Evolutionary conservation across 2,113 vertebrate genomes (phyloP), one percentile per base, ranked within the genome.

Genomic region (Ochotona curzoniae): DNA sequence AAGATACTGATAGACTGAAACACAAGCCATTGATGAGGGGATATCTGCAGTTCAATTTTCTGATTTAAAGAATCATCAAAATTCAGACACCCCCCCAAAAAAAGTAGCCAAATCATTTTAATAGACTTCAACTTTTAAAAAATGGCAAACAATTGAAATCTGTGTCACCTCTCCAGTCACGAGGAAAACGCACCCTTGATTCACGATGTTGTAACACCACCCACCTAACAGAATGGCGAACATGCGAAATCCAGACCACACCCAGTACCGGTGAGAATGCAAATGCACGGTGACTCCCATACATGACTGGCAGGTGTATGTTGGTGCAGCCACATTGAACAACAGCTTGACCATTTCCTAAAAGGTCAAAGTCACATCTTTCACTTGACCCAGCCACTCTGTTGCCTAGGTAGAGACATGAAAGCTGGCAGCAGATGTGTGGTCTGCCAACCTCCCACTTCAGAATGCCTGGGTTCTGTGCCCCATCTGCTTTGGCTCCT

Each of bases 91-190:
- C 60, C 17, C 38, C 38, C 49, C 61, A 69, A 14, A 26, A 69
- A 57, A 64, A 38, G 25, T 12, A 5, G 5, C 17, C 20, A 47
- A 91, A 91, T 49, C n/a, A 70, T 35, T 26, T 74, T 11, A 93
- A 78, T 14, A 35, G 28, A 51, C 14, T 78, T 70, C 28, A 30
- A 15, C 32, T 20, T 69, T 60, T 61, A 0, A 47, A 1, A 82
- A 35, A 61, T 83, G 28, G 32, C 5, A 76, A 83, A 87, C 25
- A 89, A 94, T 87, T 15, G 21, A 78, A 51, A 81, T 61, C 51
- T 3, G 13, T 2, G 4, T 13, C 66, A 21, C 0, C 1, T 57
- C 28, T 35, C 47, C 26, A 6, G 35, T 30, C 15, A 69, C n/a
- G 51, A 91, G 32, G 51, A 4, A 87, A 82, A 74, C 54, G 47